A percentile compares a stretch with the other conserved stretches of the same genome.
Evolutionary conservation across 2,113 vertebrate genomes (phyloP).

Genomic region (Eidolon helvum): DNA sequence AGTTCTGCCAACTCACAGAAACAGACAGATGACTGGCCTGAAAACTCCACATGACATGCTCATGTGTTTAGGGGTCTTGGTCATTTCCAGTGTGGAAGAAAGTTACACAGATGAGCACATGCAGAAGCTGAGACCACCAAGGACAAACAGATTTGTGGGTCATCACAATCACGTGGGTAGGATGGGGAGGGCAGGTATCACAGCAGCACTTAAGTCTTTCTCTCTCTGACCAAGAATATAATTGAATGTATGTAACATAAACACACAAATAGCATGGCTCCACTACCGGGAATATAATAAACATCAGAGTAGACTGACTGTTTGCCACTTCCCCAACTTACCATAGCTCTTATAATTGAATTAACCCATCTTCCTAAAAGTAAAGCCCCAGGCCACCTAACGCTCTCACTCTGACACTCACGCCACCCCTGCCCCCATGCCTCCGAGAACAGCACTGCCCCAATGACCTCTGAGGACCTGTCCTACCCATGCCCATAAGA

Average conservation of each 20-base stretch:
- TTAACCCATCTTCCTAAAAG: background rate
- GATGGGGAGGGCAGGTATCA: background rate
- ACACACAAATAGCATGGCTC: fast-evolving
- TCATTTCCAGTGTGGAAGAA: too few species aligned
- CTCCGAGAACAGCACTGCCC: background rate
- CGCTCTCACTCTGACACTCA: fast-evolving
- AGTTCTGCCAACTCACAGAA: background rate
- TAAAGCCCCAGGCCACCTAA: background rate
- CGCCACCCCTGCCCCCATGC: background rate
- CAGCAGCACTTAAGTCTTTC: background rate
- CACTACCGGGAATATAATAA: fast-evolving
- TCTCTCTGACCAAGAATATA: background rate
- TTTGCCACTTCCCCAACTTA: background rate
- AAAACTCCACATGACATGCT: background rate
- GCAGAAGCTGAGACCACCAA: background rate
- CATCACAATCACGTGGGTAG: fast-evolving
- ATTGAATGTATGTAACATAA: background rate
- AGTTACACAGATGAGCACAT: fast-evolving
- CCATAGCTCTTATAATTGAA: background rate
- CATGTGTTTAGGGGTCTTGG: fast-evolving
- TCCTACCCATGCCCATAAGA: fast-evolving
- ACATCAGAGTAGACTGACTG: too few species aligned
- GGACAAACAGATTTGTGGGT: background rate
- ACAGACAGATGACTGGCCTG: background rate
- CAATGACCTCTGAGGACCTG: too few species aligned